Evolutionary conservation across 1,140 invertebrate species (phyloP).

Genomic region (Vollenhovia emeryi): DNA sequence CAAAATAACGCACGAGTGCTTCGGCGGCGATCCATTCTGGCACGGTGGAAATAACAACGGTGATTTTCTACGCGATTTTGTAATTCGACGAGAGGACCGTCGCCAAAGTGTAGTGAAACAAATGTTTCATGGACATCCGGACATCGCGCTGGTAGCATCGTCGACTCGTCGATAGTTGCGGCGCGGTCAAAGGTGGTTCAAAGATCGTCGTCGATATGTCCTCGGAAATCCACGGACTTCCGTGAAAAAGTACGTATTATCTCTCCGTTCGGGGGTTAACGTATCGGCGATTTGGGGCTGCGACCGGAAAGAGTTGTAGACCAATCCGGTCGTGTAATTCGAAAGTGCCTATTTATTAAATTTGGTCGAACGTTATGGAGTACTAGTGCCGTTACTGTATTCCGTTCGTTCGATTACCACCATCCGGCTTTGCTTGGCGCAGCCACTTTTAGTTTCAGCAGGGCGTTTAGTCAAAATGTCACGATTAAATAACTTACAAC

Average conservation of each 20-base stretch:
- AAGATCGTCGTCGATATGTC: conserved; percentile 71
- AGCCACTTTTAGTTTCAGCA: background rate
- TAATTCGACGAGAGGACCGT: conserved; percentile 22
- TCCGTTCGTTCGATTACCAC: background rate
- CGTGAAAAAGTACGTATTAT: conserved; percentile 76
- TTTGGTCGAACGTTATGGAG: conserved; percentile 40
- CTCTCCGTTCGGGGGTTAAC: conserved; percentile 53
- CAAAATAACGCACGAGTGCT: conserved; percentile 39
- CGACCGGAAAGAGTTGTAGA: conserved; percentile 63
- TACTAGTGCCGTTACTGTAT: conserved; percentile 1
- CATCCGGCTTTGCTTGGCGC: background rate
- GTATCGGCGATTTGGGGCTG: conserved; percentile 68
- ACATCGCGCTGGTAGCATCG: conserved; percentile 60
- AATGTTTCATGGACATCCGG: conserved; percentile 73
- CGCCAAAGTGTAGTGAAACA: conserved; percentile 71
- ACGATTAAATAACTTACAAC: conserved; percentile 15
- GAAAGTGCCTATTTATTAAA: conserved; percentile 53
- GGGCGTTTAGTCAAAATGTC: conserved; percentile 19
- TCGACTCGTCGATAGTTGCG: conserved; percentile 53
- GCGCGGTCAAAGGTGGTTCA: conserved; percentile 63
- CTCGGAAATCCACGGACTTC: conserved; percentile 67
- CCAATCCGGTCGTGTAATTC: conserved; percentile 48
- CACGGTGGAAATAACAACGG: conserved; percentile 55
- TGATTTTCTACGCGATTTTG: conserved; percentile 57
- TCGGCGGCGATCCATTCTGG: conserved; percentile 23